Evolutionary conservation across 2,888 invertebrate genomes (phyloP).

Genomic region (Platypus cylindrus): DNA sequence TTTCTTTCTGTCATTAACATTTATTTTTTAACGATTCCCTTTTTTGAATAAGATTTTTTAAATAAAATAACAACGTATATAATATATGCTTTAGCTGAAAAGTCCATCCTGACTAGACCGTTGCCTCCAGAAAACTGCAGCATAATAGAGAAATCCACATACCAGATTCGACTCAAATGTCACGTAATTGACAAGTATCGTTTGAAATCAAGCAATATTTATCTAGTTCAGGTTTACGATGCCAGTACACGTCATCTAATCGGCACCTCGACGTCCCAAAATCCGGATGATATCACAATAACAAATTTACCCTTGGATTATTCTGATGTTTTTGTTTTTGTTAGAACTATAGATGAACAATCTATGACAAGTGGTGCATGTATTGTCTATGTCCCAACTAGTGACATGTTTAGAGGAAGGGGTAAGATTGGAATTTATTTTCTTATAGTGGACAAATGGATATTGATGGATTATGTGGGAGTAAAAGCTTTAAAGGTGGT

Average conservation of each 20-base stretch:
- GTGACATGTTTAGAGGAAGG: constrained; percentile 15
- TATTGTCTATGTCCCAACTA: constrained; percentile 34
- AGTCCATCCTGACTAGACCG: constrained; percentile 24
- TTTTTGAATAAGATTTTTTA: too few species aligned
- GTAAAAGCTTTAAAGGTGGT: too few species aligned
- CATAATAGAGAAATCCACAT: constrained; percentile 35
- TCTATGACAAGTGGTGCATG: constrained; percentile 41
- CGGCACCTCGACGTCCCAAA: constrained; percentile 39
- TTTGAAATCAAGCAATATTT: constrained; percentile 28
- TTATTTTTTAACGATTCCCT: too few species aligned
- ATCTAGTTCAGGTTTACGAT: constrained; percentile 42
- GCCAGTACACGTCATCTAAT: constrained; percentile 38
- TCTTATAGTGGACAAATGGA: background rate
- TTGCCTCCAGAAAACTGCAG: constrained; percentile 42
- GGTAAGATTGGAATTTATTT: constrained; percentile 10
- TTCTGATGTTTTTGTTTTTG: constrained; percentile 36
- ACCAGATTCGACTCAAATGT: constrained; percentile 38
- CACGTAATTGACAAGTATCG: constrained; percentile 30
- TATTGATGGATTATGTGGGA: too few species aligned
- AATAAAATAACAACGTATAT: too few species aligned
- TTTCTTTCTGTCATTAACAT: too few species aligned
- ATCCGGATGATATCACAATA: constrained; percentile 37
- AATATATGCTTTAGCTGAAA: constrained; percentile 8
- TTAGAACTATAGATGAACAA: constrained; percentile 38
- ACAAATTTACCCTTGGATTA: constrained; percentile 35